These are phyloP conservation scores for Mugil cephalus DNA, from an alignment of 2,113 vertebrate species.

Conservation along the genomic window DNA sequence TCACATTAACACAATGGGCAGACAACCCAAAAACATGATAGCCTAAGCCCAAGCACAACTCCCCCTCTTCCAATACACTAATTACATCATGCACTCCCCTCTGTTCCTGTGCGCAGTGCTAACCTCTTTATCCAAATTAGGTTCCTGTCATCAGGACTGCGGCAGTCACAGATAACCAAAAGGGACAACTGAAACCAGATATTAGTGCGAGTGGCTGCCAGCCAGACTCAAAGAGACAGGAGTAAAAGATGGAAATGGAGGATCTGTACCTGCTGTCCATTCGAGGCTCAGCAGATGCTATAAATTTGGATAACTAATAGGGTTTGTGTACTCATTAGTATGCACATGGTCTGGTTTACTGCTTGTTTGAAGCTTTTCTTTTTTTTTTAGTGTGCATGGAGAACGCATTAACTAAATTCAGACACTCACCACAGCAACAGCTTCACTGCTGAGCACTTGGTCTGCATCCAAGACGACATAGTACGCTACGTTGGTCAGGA, in stretches of 20 bases:
- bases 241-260: slow-evolving; percentile 41
- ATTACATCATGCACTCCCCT: slow-evolving; percentile 58
- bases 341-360: neutral
- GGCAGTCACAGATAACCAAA: slow-evolving; percentile 47
- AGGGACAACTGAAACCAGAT: slow-evolving; percentile 25
- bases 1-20: too few relatives aligned
- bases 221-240: slow-evolving; percentile 36
- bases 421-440: slow-evolving; percentile 87
- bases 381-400: neutral
- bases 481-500: slow-evolving; percentile 87
- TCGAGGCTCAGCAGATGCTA: slow-evolving; percentile 50
- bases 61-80: slow-evolving; percentile 36
- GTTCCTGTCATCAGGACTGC: slow-evolving; percentile 47
- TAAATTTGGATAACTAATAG: slow-evolving; percentile 40
- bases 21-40: neutral
- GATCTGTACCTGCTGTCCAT: slow-evolving; percentile 28
- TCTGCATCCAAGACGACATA: slow-evolving; percentile 83
- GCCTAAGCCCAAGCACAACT: slow-evolving; percentile 5
- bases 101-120: slow-evolving; percentile 59
- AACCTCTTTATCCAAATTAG: slow-evolving; percentile 75
- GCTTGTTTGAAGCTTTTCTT: neutral
- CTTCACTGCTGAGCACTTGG: slow-evolving; percentile 82
- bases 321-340: neutral
- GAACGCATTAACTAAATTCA: neutral
- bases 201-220: slow-evolving; percentile 9